Conservation (phyloP, 2,888 invertebrate species). For the Oscheius myriophilus region DNA sequence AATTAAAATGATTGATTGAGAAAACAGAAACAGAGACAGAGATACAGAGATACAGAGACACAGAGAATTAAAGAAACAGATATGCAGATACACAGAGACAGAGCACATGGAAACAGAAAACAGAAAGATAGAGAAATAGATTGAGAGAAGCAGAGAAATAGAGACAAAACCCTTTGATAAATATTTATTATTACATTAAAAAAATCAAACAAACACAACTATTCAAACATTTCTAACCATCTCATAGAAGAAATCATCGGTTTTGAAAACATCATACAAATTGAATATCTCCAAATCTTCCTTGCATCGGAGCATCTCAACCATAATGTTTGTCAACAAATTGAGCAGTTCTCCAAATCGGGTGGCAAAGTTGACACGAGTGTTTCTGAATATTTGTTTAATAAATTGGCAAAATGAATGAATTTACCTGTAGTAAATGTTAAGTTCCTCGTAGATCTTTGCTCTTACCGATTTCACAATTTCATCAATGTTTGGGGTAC, state of each 20-base stretch:
- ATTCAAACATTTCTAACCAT: constrained; percentile 17
- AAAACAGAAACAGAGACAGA: too few relatives aligned
- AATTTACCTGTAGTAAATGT: constrained; percentile 18
- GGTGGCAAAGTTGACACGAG: not conserved
- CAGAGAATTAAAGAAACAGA: too few relatives aligned
- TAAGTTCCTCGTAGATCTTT: constrained; percentile 17
- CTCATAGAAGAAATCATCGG: constrained; percentile 22
- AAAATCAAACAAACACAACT: not conserved
- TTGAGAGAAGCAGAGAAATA: too few relatives aligned
- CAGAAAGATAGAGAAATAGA: too few relatives aligned
- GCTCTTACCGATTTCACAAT: not conserved
- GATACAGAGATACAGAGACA: too few relatives aligned
- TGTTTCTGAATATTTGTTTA: not conserved
- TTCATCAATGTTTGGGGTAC: not conserved
- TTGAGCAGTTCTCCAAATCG: constrained; percentile 19
- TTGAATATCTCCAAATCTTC: constrained; percentile 26
- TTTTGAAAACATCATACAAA: constrained; percentile 13
- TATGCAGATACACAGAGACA: too few relatives aligned
- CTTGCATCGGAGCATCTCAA: constrained; percentile 12
- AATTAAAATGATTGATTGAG: too few relatives aligned
- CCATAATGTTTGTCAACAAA: constrained; percentile 12
- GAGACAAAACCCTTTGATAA: too few relatives aligned
- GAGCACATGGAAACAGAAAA: too few relatives aligned
- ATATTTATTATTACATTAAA: too few relatives aligned
- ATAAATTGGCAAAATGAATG: not conserved